These are phyloP conservation scores for Emydura subglobosa DNA, from an alignment of 2,113 vertebrate species.

Conservation along the genomic window DNA sequence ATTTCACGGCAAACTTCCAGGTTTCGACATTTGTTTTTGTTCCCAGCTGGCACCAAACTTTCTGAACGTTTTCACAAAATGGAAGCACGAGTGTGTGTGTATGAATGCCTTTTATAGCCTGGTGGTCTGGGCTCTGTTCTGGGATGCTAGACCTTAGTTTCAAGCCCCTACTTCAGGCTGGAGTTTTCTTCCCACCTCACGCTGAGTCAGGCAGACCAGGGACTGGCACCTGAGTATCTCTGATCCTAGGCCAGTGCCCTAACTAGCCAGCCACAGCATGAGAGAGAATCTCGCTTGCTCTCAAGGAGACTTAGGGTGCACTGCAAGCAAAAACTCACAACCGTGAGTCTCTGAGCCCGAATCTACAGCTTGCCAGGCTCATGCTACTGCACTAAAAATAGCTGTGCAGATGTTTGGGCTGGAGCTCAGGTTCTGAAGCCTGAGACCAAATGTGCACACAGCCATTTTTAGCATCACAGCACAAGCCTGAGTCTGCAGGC, in stretches of 20 bases:
- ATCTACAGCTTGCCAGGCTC: neutral
- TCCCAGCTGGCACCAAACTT: neutral
- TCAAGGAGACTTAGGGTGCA: too few relatives aligned
- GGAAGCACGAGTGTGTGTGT: neutral
- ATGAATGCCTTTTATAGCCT: neutral
- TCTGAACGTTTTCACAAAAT: neutral
- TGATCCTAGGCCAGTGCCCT: neutral
- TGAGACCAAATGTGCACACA: neutral
- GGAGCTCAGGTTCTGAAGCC: neutral
- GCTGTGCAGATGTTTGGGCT: neutral
- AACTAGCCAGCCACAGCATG: neutral
- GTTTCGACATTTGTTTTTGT: neutral
- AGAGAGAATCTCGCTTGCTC: neutral
- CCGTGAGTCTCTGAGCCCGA: neutral
- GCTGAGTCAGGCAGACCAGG: rapidly evolving
- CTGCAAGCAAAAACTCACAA: too few relatives aligned
- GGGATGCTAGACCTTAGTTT: neutral
- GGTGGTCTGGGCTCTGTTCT: neutral
- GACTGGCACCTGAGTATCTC: neutral
- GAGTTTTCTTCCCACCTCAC: neutral
- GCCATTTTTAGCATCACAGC: neutral
- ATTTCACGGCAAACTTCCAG: neutral
- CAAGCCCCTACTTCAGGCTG: neutral
- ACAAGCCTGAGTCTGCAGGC: neutral
- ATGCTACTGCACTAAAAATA: neutral